Base-by-base conservation (phyloP, 2,113 vertebrate species). In the Colossoma macropomum region DNA sequence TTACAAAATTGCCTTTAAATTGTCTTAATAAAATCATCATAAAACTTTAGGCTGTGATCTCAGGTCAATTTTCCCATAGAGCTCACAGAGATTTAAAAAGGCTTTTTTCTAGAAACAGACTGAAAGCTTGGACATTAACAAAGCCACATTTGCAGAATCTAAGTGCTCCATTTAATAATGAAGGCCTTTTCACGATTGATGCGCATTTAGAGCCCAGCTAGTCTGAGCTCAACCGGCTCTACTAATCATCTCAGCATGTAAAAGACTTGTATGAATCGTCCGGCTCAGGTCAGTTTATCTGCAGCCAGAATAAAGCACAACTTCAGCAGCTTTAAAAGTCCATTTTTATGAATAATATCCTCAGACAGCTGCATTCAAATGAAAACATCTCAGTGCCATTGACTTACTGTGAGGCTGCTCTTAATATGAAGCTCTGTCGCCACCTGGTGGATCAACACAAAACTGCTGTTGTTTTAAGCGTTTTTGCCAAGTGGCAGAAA, bases 361-460 rank as follows among this genome's bases (percentile, higher is more conserved):
- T 80, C n/a, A 41, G 30, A 9, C 41, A 45, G 41, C 10, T 45
- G 41, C 41, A 9, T 80, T 80, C 54, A 72, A 9, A 72, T 70
- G 48, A 65, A 56, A 54, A n/a, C n/a, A 52, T 2, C 41, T 45
- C 9, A 45, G 41, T 38, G 7, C 34, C 7, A 38, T 7, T 8
- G 41, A 45, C 41, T 45, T 45, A 48, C 1, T 9, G 19, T 60
- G 19, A 7, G 28, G 17, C 13, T 23, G 16, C 11, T 2, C 32
- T 56, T 56, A 6, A n/a, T 11, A 11, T 62, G 27, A 16, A n/a
- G 54, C 78, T 82, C 56, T 79, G 70, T 7, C 27, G 48, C 84
- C 80, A 19, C 56, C 84, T 82, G 34, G 68, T 79, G 84, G 30
- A n/a, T 27, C 21, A 56, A 17, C 54, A 15, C 54, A 23, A 23